These are phyloP conservation scores for Lysandra coridon DNA, from an alignment of 2,888 invertebrate species.

Conservation along the genomic window DNA sequence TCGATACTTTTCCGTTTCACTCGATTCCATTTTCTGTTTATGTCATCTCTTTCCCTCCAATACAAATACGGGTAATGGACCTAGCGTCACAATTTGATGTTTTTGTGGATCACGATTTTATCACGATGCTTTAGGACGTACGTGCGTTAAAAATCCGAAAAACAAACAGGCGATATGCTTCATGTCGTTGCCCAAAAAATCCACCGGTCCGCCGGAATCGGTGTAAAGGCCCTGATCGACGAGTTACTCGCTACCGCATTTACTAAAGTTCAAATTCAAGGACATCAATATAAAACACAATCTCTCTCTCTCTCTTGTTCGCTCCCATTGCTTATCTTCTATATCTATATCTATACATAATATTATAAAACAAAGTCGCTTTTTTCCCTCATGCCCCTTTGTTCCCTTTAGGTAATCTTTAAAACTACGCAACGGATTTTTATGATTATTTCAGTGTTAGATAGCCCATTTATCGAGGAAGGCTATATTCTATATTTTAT, in stretches of 20 bases:
- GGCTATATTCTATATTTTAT: too few species aligned
- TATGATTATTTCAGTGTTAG: too few species aligned
- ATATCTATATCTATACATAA: too few species aligned
- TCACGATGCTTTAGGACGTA: slow-evolving; percentile 37
- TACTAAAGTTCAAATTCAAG: not conserved
- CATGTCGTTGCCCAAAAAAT: slow-evolving; percentile 33
- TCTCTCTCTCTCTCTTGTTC: not conserved
- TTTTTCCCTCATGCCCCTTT: too few species aligned
- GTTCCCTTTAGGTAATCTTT: too few species aligned
- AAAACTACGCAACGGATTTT: too few species aligned
- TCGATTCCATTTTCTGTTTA: not conserved
- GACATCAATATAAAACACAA: not conserved
- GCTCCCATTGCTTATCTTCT: not conserved
- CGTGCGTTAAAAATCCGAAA: slow-evolving; percentile 45
- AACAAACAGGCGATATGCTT: slow-evolving; percentile 44
- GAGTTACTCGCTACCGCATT: not conserved
- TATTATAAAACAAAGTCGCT: too few species aligned
- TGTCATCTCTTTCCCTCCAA: slow-evolving; percentile 27
- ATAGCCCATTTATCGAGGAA: too few species aligned
- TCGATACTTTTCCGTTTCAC: slow-evolving; percentile 23
- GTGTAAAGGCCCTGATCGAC: not conserved
- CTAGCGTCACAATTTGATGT: slow-evolving; percentile 32
- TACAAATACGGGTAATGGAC: slow-evolving; percentile 10
- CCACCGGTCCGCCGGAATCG: not conserved
- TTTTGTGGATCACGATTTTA: slow-evolving; percentile 34